These are phyloP conservation scores for Drosophila rufa DNA, from an alignment of 1,140 invertebrate species.

Conservation along the genomic window DNA sequence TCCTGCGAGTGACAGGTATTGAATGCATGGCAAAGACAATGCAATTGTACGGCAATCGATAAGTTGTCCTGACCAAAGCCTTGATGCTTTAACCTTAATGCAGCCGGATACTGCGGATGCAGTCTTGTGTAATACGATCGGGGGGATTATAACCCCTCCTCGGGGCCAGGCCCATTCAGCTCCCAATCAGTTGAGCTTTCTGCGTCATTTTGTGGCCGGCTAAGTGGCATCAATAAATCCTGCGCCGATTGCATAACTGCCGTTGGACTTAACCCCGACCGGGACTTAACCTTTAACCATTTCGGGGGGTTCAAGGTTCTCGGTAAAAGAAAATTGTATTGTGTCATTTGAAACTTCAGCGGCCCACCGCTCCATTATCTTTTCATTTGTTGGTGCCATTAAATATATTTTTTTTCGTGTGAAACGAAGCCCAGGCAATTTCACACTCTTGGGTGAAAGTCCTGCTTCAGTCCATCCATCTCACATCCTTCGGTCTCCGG, in stretches of 20 bases:
- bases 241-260: conserved; percentile 50
- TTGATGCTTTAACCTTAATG: conserved; percentile 51
- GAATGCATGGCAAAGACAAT: conserved; percentile 39
- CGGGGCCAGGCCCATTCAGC: not conserved
- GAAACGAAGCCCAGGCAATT: conserved; percentile 4
- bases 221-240: conserved; percentile 27
- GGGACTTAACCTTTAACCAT: conserved; percentile 45
- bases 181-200: not conserved
- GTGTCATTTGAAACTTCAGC: conserved; percentile 57
- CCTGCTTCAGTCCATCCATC: conserved; percentile 10
- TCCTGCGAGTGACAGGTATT: conserved; percentile 59
- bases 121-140: conserved; percentile 25
- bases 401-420: not conserved
- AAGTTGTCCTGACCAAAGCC: conserved; percentile 22
- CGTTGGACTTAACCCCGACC: conserved; percentile 1
- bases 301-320: conserved; percentile 44
- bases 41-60: conserved; percentile 54
- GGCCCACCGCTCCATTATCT: conserved; percentile 38
- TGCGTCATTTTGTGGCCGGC: conserved; percentile 25
- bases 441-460: conserved; percentile 40
- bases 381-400: conserved; percentile 28
- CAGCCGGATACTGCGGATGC: conserved; percentile 8
- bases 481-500: not conserved
- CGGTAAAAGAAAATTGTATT: conserved; percentile 45
- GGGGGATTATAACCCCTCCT: not conserved